These are phyloP conservation scores for Heterocephalus glaber DNA, from an alignment of 2,113 vertebrate genomes.

Conservation along the genomic window DNA sequence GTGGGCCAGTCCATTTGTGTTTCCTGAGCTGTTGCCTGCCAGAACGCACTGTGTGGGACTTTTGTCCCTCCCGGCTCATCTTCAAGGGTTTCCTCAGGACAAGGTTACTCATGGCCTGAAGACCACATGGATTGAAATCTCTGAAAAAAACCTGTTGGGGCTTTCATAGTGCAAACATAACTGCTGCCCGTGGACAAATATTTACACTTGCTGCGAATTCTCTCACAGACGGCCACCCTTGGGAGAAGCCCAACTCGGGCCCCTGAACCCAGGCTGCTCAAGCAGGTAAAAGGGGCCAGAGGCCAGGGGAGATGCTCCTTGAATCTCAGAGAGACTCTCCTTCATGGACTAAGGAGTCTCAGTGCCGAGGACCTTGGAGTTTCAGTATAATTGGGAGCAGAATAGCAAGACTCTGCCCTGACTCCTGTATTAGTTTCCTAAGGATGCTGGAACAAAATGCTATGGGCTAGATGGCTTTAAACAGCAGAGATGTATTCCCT, in stretches of 20 bases:
- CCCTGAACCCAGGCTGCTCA: background rate
- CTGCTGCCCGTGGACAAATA: slow-evolving; percentile 57
- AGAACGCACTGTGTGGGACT: slow-evolving; percentile 43
- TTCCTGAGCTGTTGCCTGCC: slow-evolving; percentile 54
- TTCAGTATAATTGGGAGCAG: rapidly evolving
- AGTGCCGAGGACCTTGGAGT: background rate
- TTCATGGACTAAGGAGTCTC: rapidly evolving
- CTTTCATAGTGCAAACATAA: slow-evolving; percentile 58
- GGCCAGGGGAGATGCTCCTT: background rate
- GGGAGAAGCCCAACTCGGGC: background rate
- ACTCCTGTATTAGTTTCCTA: background rate
- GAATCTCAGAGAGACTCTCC: background rate
- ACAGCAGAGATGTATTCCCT: background rate
- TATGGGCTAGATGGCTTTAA: background rate
- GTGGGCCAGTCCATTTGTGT: background rate
- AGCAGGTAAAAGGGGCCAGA: background rate
- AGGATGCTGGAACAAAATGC: background rate
- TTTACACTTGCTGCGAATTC: slow-evolving; percentile 60
- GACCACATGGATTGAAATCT: slow-evolving; percentile 68
- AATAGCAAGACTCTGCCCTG: background rate
- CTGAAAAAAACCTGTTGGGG: slow-evolving; percentile 13
- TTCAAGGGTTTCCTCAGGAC: slow-evolving; percentile 58
- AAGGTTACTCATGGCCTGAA: background rate
- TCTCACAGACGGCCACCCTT: slow-evolving; percentile 40
- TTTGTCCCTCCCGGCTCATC: background rate